These are phyloP conservation scores for Phalacrocorax brasilianus DNA, from an alignment of 2,113 vertebrate species.

Conservation along the genomic window DNA sequence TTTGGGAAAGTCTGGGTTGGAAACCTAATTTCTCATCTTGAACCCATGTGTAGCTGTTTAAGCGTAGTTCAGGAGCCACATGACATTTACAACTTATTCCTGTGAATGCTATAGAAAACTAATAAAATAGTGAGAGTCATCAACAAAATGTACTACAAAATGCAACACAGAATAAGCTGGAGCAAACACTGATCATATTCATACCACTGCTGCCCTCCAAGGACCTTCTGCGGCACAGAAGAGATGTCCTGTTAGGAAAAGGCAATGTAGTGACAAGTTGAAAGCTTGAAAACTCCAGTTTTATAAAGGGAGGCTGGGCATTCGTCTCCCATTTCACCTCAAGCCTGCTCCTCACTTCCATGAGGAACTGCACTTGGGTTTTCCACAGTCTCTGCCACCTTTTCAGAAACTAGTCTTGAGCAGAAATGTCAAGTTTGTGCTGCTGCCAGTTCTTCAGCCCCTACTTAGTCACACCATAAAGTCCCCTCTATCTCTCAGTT, in stretches of 20 bases:
- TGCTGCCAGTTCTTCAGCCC: background rate
- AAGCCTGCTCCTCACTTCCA: background rate
- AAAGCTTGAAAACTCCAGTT: background rate
- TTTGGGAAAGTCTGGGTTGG: slow-evolving; percentile 28
- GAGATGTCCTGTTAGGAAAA: background rate
- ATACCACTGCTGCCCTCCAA: background rate
- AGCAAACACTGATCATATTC: background rate
- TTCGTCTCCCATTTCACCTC: background rate
- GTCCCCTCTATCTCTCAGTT: background rate
- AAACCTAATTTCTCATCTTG: slow-evolving; percentile 29
- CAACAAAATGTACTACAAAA: background rate
- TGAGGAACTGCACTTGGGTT: background rate
- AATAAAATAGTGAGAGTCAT: background rate
- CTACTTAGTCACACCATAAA: background rate
- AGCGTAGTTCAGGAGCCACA: background rate
- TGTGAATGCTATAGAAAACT: background rate
- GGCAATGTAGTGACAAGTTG: background rate
- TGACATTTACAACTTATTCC: slow-evolving; percentile 12
- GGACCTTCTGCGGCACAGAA: background rate
- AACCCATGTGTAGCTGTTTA: slow-evolving; percentile 3
- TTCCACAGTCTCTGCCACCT: slow-evolving; percentile 6
- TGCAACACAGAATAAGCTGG: background rate
- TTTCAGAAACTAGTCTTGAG: background rate
- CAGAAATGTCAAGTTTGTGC: background rate
- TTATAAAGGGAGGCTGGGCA: background rate